A percentile compares a stretch with the other conserved stretches of the same genome.
Conservation (phyloP, 2,113 vertebrate genomes). For the Myocastor coypus region DNA sequence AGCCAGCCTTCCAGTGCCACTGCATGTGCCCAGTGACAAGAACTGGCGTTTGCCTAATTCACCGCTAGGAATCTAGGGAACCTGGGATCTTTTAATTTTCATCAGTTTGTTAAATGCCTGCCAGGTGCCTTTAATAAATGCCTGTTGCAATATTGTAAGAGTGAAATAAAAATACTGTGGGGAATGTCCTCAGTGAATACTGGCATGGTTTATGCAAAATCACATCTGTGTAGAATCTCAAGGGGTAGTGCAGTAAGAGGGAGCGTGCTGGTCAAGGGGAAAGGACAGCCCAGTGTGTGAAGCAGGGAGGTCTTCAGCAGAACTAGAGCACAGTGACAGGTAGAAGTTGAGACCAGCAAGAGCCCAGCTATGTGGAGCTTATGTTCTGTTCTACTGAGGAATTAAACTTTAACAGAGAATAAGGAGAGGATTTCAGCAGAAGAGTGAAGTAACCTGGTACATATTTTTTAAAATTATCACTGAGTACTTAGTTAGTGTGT, state of each 20-base stretch:
- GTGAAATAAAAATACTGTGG: not conserved
- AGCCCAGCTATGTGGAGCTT: not conserved
- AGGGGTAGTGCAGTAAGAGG: not conserved
- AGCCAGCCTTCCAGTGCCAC: not conserved
- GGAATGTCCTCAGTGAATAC: not conserved
- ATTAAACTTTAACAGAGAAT: constrained; percentile 22
- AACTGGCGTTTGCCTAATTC: not conserved
- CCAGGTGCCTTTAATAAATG: not conserved
- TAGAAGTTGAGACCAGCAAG: not conserved
- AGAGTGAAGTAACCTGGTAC: not conserved
- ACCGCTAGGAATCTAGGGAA: not conserved
- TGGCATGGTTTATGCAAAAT: not conserved
- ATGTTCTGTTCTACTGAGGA: not conserved
- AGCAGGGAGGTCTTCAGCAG: not conserved
- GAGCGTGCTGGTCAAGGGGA: not conserved
- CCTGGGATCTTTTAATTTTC: not conserved
- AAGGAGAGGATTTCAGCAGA: constrained; percentile 12
- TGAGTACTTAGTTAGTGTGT: not conserved
- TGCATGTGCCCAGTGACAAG: not conserved
- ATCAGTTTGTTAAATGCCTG: not conserved
- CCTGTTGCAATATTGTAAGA: not conserved
- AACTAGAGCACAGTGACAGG: not conserved
- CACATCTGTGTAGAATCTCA: not conserved
- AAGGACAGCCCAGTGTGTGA: not conserved
- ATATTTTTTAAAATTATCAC: not conserved